Conservation (phyloP, 2,888 invertebrate species). For the Sisyra nigra region DNA sequence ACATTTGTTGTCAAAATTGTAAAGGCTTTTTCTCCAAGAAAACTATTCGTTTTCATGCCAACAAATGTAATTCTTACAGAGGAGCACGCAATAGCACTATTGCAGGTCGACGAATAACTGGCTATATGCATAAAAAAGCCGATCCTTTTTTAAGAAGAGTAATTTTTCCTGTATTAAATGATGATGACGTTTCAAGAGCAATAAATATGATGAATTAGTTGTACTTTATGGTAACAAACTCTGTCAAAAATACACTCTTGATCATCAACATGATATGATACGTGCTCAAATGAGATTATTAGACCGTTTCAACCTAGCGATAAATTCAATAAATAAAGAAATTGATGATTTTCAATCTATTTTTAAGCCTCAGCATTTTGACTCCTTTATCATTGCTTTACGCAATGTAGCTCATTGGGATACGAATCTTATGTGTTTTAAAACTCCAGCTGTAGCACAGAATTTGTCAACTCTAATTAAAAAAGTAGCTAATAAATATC, state of each 20-base stretch:
- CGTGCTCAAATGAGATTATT: slow-evolving; percentile 10
- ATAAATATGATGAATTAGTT: not conserved
- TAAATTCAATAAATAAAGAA: slow-evolving; percentile 3
- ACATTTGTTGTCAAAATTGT: slow-evolving; percentile 7
- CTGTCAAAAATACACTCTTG: slow-evolving; percentile 10
- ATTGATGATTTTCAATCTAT: slow-evolving; percentile 10
- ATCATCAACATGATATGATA: slow-evolving; percentile 11
- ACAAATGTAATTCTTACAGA: not conserved
- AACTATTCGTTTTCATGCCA: not conserved
- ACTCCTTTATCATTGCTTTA: slow-evolving; percentile 6
- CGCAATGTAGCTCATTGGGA: slow-evolving; percentile 6
- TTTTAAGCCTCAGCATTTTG: slow-evolving; percentile 10
- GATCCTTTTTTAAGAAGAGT: not conserved
- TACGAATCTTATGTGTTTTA: not conserved
- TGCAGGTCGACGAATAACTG: not conserved
- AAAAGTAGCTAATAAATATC: not conserved
- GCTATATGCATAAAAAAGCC: not conserved
- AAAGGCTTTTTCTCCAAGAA: slow-evolving; percentile 8
- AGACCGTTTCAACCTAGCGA: slow-evolving; percentile 9
- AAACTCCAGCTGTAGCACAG: not conserved
- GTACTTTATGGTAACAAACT: slow-evolving; percentile 8
- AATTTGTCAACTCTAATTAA: not conserved
- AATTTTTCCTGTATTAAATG: slow-evolving; percentile 2
- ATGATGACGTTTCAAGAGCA: slow-evolving; percentile 4
- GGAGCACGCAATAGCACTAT: not conserved